Evolutionary conservation across 1,140 invertebrate species (phyloP).

Genomic region (Megathymus violae): DNA sequence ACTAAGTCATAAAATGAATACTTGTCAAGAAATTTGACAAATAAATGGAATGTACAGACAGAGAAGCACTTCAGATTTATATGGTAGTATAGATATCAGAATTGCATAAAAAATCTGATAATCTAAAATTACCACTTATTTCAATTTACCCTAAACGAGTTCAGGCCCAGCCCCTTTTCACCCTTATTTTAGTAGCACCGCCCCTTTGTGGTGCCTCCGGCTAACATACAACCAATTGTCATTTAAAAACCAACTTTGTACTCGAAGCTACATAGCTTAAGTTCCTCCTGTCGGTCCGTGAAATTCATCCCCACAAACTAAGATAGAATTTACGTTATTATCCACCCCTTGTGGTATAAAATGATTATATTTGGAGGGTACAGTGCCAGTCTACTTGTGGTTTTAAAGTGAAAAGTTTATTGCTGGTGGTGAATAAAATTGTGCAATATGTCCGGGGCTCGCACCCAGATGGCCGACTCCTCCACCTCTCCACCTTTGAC

Average conservation of each 20-base stretch:
- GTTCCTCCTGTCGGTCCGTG: not conserved
- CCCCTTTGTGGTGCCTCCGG: conserved; percentile 49
- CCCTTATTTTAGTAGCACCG: conserved; percentile 57
- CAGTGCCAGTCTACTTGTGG: conserved; percentile 50
- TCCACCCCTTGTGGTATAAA: conserved; percentile 69
- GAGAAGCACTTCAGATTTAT: too few relatives aligned
- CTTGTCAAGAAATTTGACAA: too few relatives aligned
- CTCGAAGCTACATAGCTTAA: conserved; percentile 7
- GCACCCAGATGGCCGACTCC: conserved; percentile 71
- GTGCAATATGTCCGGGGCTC: conserved; percentile 61
- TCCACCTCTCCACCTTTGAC: conserved; percentile 70
- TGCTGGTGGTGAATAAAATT: conserved; percentile 10
- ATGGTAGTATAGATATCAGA: too few relatives aligned
- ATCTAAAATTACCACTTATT: conserved; percentile 15
- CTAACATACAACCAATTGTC: conserved; percentile 14
- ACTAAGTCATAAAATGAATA: too few relatives aligned
- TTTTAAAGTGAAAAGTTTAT: conserved; percentile 38
- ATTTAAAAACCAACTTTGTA: conserved; percentile 38
- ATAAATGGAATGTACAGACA: too few relatives aligned
- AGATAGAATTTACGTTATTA: conserved; percentile 42
- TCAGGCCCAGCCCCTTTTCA: conserved; percentile 50
- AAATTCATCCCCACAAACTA: conserved; percentile 24
- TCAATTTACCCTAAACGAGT: conserved; percentile 31
- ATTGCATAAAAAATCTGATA: too few relatives aligned
- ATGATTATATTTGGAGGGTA: conserved; percentile 51